Evolutionary conservation across 2,113 vertebrate genomes (phyloP).

Genomic region (Alligator mississippiensis): DNA sequence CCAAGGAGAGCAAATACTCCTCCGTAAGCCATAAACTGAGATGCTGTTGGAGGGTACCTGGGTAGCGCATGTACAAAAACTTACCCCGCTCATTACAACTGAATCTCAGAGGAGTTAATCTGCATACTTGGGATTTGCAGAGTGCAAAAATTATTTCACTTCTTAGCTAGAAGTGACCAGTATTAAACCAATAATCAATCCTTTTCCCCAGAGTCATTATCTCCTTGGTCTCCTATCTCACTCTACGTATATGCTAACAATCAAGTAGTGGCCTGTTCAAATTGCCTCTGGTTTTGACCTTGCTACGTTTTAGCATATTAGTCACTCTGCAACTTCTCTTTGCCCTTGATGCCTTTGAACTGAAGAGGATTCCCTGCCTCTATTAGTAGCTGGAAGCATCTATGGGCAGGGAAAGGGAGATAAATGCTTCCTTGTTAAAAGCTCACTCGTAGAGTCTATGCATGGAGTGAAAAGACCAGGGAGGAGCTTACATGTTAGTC

Average conservation of each 20-base stretch:
- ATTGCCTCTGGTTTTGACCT: no score
- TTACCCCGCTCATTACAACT: not conserved
- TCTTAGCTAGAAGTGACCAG: not conserved
- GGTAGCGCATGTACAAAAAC: not conserved
- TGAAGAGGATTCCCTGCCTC: no score
- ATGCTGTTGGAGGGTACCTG: not conserved
- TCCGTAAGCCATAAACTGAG: not conserved
- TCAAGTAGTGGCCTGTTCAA: no score
- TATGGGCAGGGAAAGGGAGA: no score
- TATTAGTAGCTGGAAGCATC: no score
- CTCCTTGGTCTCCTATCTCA: not conserved
- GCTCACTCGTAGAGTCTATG: no score
- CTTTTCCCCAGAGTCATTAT: not conserved
- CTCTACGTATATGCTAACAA: no score
- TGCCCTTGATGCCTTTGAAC: no score
- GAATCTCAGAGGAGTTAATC: not conserved
- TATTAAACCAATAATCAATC: not conserved
- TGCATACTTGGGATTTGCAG: not conserved
- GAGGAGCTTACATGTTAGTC: not conserved
- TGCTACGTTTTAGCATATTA: no score
- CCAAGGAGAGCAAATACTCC: not conserved
- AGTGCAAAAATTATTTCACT: not conserved
- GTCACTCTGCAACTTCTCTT: no score
- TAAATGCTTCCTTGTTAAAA: no score
- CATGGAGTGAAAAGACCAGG: no score